These are phyloP conservation scores for Gopherus evgoodei DNA, from an alignment of 2,113 vertebrate species.

Conservation along the genomic window DNA sequence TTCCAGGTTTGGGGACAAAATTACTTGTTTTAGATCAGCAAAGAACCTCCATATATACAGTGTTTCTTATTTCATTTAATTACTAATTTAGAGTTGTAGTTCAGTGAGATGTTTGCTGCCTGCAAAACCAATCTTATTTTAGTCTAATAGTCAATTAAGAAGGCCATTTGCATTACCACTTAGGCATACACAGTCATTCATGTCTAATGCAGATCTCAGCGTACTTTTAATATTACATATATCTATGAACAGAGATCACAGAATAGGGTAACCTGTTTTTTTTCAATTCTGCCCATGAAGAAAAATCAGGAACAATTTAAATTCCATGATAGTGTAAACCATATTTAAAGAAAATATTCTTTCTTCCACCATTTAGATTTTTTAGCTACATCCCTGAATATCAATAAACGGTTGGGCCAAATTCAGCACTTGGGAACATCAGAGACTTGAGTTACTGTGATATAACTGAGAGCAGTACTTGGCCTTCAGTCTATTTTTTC, in stretches of 20 bases:
- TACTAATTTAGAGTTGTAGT: background rate
- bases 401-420: background rate
- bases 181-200: no score
- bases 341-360: background rate
- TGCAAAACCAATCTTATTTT: background rate
- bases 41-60: background rate
- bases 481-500: background rate
- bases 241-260: background rate
- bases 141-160: background rate
- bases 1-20: background rate
- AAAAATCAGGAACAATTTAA: background rate
- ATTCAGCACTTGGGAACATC: background rate
- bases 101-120: background rate
- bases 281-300: background rate
- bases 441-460: background rate
- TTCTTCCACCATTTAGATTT: background rate
- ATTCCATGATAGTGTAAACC: background rate
- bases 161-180: background rate
- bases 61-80: background rate
- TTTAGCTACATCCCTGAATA: background rate
- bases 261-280: background rate
- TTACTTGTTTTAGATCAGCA: background rate
- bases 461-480: background rate
- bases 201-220: background rate
- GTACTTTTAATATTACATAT: background rate